Percentiles rank a stretch among this genome's conserved stretches.
These are phyloP conservation scores for Incurvaria masculella DNA, from an alignment of 2,888 invertebrate genomes.

Conservation along the genomic window DNA sequence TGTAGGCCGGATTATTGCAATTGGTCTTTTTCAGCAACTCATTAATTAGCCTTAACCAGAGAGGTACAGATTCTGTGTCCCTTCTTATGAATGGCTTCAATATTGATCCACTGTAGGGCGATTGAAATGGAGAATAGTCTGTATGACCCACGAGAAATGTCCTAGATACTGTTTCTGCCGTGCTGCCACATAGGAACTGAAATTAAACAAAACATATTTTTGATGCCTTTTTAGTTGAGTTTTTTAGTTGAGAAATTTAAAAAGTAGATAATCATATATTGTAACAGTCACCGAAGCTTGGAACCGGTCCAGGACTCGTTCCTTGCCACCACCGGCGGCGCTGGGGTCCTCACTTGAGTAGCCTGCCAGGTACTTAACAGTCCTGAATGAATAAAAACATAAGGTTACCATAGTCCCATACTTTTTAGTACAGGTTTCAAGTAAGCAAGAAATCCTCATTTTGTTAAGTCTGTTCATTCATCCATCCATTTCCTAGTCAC, in stretches of 20 bases:
- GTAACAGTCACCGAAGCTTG: constrained; percentile 48
- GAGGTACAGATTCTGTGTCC: constrained; percentile 62
- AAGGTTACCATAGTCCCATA: too few relatives aligned
- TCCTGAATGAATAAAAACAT: neutral
- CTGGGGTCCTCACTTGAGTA: neutral
- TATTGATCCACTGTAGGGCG: constrained; percentile 66
- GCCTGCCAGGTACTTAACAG: neutral
- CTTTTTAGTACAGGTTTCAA: too few relatives aligned
- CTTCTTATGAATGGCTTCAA: constrained; percentile 83
- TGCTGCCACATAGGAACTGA: constrained; percentile 42
- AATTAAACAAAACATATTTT: too few relatives aligned
- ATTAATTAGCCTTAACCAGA: constrained; percentile 68
- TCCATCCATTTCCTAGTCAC: too few relatives aligned
- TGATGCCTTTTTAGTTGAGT: too few relatives aligned
- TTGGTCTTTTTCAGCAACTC: constrained; percentile 59
- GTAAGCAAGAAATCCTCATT: too few relatives aligned
- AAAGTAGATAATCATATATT: too few relatives aligned
- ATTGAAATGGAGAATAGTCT: constrained; percentile 58
- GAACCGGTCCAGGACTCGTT: constrained; percentile 42
- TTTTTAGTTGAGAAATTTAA: too few relatives aligned
- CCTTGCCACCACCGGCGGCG: neutral
- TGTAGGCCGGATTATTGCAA: constrained; percentile 31
- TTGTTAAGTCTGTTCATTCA: too few relatives aligned
- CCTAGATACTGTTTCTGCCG: constrained; percentile 33
- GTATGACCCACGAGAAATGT: constrained; percentile 50